Evolutionary conservation across 2,888 invertebrate genomes (phyloP), one percentile per base, ranked within the genome.

Genomic region (Eupithecia centaureata): DNA sequence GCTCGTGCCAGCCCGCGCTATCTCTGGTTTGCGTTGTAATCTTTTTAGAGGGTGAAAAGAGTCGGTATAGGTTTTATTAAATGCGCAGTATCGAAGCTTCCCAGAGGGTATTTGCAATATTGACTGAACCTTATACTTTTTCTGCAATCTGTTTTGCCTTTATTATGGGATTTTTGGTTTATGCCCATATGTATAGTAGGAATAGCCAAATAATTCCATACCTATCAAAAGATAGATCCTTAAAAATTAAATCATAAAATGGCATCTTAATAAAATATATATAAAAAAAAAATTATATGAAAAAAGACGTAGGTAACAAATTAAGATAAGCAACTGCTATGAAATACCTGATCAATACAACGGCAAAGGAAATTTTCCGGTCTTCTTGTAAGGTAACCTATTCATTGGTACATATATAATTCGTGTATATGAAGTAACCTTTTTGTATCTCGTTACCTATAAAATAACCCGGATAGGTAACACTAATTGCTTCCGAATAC

Each of bases 1-100:
- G 76, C 79, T 80, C 82, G 92, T 92, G 84, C 92, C 92, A 91
- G 92, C 77, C 83, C 82, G 90, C 82, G 90, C 85, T 92, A 92
- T 92, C 92, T 83, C 92, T 81, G 79, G 73, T 75, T 76, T 74
- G 67, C 74, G 81, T 80, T 81, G 81, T 79, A 81, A 81, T 82
- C 82, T 83, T 79, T 79, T 79, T 80, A 74, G 75, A 78, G 85
- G 83, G 85, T 85, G 83, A 79, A 76, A 64, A 69, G 71, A 74
- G 76, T 75, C 63, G 67, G 65, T 56, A 71, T 74, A 69, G 52
- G 60, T 63, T 70, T 68, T 66, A 65, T 67, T 66, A 28, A 61
- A 68, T 67, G 71, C 62, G 61, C 61, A 68, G 61, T 64, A 70
- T 58, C 28, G 52, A 56, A 58, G 52, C 64, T 57, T 62, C 59